Evolutionary conservation across 2,888 invertebrate genomes (phyloP).

Genomic region (Heliconius sara): DNA sequence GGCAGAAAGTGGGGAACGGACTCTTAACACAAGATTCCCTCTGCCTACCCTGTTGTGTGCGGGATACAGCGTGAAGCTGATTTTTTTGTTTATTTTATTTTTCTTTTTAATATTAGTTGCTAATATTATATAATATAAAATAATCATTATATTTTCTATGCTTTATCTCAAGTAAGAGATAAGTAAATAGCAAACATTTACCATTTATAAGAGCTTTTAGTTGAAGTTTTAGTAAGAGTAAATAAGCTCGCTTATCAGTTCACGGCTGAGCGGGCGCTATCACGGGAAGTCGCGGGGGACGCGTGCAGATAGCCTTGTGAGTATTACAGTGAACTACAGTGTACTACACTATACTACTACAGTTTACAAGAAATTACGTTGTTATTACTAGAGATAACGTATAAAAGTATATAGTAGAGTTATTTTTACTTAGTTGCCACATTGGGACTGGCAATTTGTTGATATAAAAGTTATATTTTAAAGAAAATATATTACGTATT

Average conservation of each 20-base stretch:
- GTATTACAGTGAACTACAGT: neutral
- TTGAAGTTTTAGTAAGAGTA: constrained; percentile 20
- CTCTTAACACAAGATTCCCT: too few relatives aligned
- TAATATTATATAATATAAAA: too few relatives aligned
- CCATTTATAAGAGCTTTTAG: constrained; percentile 26
- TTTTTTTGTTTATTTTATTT: too few relatives aligned
- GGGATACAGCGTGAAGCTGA: too few relatives aligned
- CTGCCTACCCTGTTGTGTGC: too few relatives aligned
- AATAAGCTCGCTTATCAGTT: constrained; percentile 37
- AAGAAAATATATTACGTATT: too few relatives aligned
- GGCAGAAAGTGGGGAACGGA: too few relatives aligned
- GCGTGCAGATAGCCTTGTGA: constrained; percentile 9
- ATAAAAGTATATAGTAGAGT: neutral
- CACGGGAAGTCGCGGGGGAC: constrained; percentile 28
- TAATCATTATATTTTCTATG: neutral
- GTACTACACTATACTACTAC: neutral
- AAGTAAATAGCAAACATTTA: neutral
- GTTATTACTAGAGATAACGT: constrained; percentile 6
- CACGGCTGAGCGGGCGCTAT: constrained; percentile 39
- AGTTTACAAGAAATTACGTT: constrained; percentile 3
- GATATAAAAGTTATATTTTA: too few relatives aligned
- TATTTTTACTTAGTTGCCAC: neutral
- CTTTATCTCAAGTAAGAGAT: neutral
- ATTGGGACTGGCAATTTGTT: neutral
- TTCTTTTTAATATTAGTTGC: too few relatives aligned